These are phyloP conservation scores for Panthera uncia DNA, from an alignment of 2,113 vertebrate species.

Conservation along the genomic window DNA sequence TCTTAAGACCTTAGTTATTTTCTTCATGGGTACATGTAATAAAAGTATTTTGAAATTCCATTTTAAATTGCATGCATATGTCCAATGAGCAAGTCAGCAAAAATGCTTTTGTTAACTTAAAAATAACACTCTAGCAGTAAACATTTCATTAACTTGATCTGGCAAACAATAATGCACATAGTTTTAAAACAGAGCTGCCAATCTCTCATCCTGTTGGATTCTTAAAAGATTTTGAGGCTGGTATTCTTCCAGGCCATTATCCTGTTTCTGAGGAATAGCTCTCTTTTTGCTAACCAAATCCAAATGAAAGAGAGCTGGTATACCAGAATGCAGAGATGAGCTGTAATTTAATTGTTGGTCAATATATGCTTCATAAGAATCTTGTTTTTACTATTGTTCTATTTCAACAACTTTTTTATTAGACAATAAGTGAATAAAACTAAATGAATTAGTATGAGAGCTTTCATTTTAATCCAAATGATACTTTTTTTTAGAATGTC, in stretches of 20 bases:
- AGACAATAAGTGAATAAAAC: slow-evolving; percentile 21
- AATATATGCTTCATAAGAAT: neutral
- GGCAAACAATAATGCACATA: slow-evolving; percentile 8
- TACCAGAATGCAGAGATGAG: neutral
- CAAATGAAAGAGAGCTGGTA: neutral
- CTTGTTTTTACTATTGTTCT: slow-evolving; percentile 3
- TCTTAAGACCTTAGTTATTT: slow-evolving; percentile 40
- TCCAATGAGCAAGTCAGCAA: slow-evolving; percentile 64
- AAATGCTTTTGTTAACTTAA: slow-evolving; percentile 70
- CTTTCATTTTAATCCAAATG: slow-evolving; percentile 48
- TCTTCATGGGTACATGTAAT: slow-evolving; percentile 57
- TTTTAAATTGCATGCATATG: slow-evolving; percentile 67
- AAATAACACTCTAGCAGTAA: slow-evolving; percentile 61
- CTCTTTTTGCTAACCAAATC: slow-evolving; percentile 26
- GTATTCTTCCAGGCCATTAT: neutral
- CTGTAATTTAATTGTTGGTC: neutral
- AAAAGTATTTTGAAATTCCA: slow-evolving; percentile 72
- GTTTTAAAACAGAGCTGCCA: slow-evolving; percentile 14
- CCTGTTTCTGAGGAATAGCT: slow-evolving; percentile 5
- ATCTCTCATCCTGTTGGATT: slow-evolving; percentile 14
- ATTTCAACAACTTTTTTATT: slow-evolving; percentile 39
- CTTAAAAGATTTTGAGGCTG: neutral
- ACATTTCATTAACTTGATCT: slow-evolving; percentile 68
- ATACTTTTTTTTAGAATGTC: neutral
- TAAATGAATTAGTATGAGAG: neutral